Conservation (phyloP, 2,888 invertebrate genomes). For the Apoda limacodes region DNA sequence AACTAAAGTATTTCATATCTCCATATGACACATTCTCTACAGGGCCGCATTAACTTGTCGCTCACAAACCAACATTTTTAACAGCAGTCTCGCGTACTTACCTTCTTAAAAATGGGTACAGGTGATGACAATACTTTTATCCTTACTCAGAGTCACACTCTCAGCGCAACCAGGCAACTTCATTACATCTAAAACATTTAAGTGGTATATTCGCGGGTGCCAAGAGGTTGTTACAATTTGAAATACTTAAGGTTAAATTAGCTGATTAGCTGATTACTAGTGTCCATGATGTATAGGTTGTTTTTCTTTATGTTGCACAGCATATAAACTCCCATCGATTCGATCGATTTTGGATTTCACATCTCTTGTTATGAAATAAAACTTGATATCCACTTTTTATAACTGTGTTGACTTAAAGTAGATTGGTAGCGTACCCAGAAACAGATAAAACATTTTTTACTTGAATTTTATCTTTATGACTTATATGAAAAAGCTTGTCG, state of each 20-base stretch:
- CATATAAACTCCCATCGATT: too few species aligned
- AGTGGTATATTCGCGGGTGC: slow-evolving; percentile 13
- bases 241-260: slow-evolving; percentile 2
- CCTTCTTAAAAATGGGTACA: slow-evolving; percentile 14
- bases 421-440: slow-evolving; percentile 19
- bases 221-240: slow-evolving; percentile 5
- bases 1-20: slow-evolving; percentile 18
- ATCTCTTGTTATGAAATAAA: slow-evolving; percentile 15
- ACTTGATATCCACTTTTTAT: slow-evolving; percentile 16
- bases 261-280: slow-evolving; percentile 9
- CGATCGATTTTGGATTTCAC: too few species aligned
- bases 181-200: slow-evolving; percentile 14
- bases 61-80: slow-evolving; percentile 14
- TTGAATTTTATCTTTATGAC: slow-evolving; percentile 13
- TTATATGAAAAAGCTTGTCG: slow-evolving; percentile 8
- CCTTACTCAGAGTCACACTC: slow-evolving; percentile 14
- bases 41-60: slow-evolving; percentile 14
- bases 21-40: slow-evolving; percentile 13
- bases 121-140: slow-evolving; percentile 5
- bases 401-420: slow-evolving; percentile 21
- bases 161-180: slow-evolving; percentile 12
- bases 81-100: slow-evolving; percentile 16
- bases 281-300: slow-evolving; percentile 12
- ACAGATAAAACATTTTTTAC: slow-evolving; percentile 22
- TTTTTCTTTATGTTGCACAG: slow-evolving; percentile 12